phyloP scores from a whole-genome alignment of 2,797 vertebrate genomes.

The Onychomys arenicola region DNA sequence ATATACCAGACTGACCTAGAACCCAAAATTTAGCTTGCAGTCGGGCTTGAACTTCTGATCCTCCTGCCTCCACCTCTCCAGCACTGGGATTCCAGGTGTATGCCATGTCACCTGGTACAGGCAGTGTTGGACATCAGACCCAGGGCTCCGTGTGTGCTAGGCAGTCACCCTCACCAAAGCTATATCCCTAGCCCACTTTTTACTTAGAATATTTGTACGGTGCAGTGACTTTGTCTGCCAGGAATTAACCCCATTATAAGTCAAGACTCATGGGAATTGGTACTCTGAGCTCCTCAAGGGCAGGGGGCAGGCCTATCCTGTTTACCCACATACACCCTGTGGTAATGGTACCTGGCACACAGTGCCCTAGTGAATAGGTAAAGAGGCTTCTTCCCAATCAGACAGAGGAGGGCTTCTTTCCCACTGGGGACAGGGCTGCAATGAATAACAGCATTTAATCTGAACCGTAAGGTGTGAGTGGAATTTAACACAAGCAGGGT shows the following conservation, averaged over 20 bases:
- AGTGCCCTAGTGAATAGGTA: not conserved
- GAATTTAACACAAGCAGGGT: conserved; percentile 23
- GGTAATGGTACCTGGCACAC: not conserved
- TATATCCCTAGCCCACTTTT: not conserved
- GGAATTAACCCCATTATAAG: not conserved
- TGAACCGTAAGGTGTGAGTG: not conserved
- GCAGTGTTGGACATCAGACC: not conserved
- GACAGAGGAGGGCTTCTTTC: conserved; percentile 12
- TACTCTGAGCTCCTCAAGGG: not conserved
- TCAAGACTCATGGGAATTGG: not conserved
- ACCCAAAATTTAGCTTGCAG: not conserved
- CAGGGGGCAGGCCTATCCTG: not conserved
- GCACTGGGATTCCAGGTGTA: not conserved
- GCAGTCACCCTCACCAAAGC: not conserved
- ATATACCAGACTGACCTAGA: not conserved
- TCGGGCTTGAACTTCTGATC: not conserved
- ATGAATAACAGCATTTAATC: conserved; percentile 23
- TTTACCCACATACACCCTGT: not conserved
- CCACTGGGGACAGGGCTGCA: not conserved
- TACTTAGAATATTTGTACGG: not conserved
- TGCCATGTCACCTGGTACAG: not conserved
- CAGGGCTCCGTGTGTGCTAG: not conserved
- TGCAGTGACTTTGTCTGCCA: not conserved
- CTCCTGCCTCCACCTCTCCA: not conserved
- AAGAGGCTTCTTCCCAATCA: not conserved